Evolutionary conservation across 2,888 invertebrate species (phyloP).

Genomic region (Pasiphila rectangulata): DNA sequence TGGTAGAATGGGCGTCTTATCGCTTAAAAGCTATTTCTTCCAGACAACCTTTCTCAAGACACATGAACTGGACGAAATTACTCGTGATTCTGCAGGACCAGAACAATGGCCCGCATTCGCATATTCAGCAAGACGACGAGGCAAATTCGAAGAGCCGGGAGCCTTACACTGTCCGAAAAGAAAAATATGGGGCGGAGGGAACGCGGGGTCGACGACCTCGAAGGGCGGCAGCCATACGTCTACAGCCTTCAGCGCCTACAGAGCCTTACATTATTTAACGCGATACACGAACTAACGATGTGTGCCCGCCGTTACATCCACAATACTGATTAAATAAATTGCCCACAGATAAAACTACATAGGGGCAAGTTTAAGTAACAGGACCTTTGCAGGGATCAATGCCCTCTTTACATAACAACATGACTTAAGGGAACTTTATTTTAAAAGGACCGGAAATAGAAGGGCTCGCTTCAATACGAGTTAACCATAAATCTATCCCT

Average conservation of each 20-base stretch:
- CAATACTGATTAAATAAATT: constrained; percentile 39
- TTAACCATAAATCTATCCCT: constrained; percentile 60
- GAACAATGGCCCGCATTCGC: constrained; percentile 68
- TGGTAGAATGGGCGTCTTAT: too few relatives aligned
- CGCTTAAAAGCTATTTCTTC: too few relatives aligned
- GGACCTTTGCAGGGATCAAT: constrained; percentile 26
- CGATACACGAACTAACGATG: constrained; percentile 56
- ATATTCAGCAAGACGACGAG: constrained; percentile 66
- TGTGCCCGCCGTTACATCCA: constrained; percentile 45
- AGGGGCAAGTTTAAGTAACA: constrained; percentile 1
- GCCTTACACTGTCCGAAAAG: constrained; percentile 71
- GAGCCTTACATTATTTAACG: constrained; percentile 61
- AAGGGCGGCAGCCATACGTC: constrained; percentile 43
- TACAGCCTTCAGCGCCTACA: constrained; percentile 53
- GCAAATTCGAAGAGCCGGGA: constrained; percentile 61
- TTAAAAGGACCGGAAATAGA: constrained; percentile 47
- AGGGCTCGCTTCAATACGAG: constrained; percentile 44
- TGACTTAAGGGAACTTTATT: constrained; percentile 42
- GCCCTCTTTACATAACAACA: constrained; percentile 19
- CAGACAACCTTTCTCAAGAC: constrained; percentile 25
- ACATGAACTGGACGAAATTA: constrained; percentile 58
- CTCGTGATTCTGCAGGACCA: constrained; percentile 68
- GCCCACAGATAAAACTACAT: neutral
- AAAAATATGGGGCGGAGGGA: constrained; percentile 70
- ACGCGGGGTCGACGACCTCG: constrained; percentile 66